Evolutionary conservation across 2,797 vertebrate species (phyloP).

Genomic region (Enteromius radiatus): DNA sequence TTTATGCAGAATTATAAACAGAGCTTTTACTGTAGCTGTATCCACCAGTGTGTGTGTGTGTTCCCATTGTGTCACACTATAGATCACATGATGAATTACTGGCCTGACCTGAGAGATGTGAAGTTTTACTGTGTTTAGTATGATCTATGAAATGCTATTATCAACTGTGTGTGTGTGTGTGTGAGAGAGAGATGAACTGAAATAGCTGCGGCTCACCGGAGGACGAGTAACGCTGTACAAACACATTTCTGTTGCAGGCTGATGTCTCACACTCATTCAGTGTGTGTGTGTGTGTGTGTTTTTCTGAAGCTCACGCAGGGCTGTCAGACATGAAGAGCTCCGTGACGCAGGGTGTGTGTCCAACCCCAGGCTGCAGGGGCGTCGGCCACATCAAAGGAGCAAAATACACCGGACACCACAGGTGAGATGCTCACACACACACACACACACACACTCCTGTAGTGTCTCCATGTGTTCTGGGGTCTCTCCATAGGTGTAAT

Average conservation of each 20-base stretch:
- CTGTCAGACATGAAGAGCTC: constrained; percentile 67
- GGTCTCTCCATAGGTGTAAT: no score
- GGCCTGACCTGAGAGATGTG: not conserved
- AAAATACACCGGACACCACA: constrained; percentile 83
- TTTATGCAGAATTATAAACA: not conserved
- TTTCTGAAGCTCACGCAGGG: constrained; percentile 60
- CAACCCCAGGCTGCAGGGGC: constrained; percentile 79
- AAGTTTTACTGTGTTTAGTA: constrained; percentile 13
- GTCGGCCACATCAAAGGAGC: constrained; percentile 82
- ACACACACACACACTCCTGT: no score
- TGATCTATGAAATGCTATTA: constrained; percentile 18
- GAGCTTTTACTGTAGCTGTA: no score
- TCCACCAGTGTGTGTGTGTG: not conserved
- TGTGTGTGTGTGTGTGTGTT: constrained; percentile 38
- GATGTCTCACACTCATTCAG: not conserved
- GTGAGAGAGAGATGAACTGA: not conserved
- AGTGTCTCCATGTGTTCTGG: no score
- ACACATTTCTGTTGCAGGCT: not conserved
- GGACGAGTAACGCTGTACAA: not conserved
- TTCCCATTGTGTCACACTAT: constrained; percentile 29
- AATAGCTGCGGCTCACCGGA: not conserved
- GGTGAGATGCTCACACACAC: constrained; percentile 54
- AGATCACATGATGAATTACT: constrained; percentile 29
- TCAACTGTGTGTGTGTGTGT: not conserved
- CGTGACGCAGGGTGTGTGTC: constrained; percentile 76